These are phyloP conservation scores for Polyploca ridens DNA, from an alignment of 2,888 invertebrate genomes.

Conservation along the genomic window DNA sequence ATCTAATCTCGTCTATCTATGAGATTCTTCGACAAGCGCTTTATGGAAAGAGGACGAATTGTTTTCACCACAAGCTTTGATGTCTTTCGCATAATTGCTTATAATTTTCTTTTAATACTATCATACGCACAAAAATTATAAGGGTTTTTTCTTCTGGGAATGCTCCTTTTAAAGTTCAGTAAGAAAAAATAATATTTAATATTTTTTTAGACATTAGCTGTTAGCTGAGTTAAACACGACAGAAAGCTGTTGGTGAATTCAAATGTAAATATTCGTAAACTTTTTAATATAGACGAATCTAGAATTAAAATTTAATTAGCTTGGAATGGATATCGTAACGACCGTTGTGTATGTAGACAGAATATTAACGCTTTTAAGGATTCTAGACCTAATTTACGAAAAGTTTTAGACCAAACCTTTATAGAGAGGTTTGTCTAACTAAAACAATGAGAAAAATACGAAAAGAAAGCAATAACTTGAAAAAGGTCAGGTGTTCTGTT, in stretches of 20 bases:
- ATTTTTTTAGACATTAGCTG: too few species aligned
- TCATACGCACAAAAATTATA: constrained; percentile 40
- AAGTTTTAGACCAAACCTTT: not conserved
- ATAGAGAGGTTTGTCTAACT: not conserved
- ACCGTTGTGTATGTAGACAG: constrained; percentile 59
- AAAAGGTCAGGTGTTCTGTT: not conserved
- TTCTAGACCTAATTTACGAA: not conserved
- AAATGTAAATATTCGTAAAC: constrained; percentile 63
- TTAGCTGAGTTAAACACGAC: constrained; percentile 19
- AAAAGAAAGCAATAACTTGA: not conserved
- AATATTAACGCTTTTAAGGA: not conserved
- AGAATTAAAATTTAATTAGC: constrained; percentile 69
- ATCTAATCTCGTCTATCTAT: not conserved
- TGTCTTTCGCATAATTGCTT: constrained; percentile 29
- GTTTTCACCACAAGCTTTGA: constrained; percentile 37
- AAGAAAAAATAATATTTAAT: not conserved
- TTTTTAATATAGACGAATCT: constrained; percentile 75
- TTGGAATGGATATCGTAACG: constrained; percentile 66
- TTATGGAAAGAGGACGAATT: constrained; percentile 21
- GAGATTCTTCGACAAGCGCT: not conserved
- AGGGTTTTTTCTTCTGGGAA: not conserved
- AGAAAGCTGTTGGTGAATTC: constrained; percentile 47
- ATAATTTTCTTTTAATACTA: constrained; percentile 18
- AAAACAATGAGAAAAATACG: not conserved
- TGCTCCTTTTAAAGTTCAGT: not conserved